These are phyloP conservation scores for Malacoraja senta DNA, from an alignment of 2,797 vertebrate genomes.

Conservation along the genomic window DNA sequence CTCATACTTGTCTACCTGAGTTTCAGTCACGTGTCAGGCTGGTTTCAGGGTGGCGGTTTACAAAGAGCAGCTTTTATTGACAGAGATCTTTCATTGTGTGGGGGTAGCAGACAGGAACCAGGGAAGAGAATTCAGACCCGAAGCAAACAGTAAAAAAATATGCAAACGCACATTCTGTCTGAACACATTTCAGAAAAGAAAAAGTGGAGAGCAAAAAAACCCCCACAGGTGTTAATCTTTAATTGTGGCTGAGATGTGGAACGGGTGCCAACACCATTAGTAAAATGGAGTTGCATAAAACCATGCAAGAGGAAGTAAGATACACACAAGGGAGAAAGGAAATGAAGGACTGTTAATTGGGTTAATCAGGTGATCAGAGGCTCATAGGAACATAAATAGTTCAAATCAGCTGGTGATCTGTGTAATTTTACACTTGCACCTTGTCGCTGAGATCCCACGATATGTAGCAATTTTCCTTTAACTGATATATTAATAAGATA, in stretches of 20 bases:
- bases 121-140: not conserved
- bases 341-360: not conserved
- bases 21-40: conserved; percentile 49
- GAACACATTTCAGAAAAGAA: not conserved
- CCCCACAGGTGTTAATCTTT: not conserved
- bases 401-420: no score
- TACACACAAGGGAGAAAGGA: not conserved
- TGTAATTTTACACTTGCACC: no score
- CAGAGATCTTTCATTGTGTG: not conserved
- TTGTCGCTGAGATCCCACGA: no score
- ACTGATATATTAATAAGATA: no score
- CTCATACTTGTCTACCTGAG: conserved; percentile 39
- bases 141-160: not conserved
- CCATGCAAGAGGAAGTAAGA: not conserved
- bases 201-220: not conserved
- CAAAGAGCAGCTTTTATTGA: not conserved
- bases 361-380: not conserved
- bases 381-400: not conserved
- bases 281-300: not conserved
- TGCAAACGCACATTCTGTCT: not conserved
- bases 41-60: conserved; percentile 42
- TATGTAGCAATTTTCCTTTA: no score
- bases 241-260: not conserved
- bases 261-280: not conserved
- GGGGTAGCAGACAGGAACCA: conserved; percentile 17